These are phyloP conservation scores for Thunnus thynnus DNA, from an alignment of 2,113 vertebrate species.

Conservation along the genomic window DNA sequence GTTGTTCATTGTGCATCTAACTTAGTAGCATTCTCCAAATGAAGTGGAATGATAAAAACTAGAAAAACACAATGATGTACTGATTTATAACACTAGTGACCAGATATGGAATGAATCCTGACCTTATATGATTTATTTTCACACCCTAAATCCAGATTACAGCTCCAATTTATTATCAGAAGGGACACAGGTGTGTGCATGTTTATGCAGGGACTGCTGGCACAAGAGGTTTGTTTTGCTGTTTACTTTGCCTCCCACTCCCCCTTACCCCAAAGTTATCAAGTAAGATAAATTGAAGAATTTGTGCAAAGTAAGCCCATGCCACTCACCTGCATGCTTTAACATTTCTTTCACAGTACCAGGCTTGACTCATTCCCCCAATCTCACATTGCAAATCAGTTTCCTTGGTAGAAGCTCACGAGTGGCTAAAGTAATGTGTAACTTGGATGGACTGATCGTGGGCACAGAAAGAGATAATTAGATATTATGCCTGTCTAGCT, in stretches of 20 bases:
- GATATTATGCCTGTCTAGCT: conserved; percentile 12
- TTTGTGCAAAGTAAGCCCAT: conserved; percentile 3
- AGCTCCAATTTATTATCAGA: background rate
- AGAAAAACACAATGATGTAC: background rate
- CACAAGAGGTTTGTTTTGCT: background rate
- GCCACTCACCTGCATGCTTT: conserved; percentile 12
- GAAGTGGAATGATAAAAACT: background rate
- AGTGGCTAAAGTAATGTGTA: conserved; percentile 27
- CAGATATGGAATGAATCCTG: background rate
- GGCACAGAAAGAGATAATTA: conserved; percentile 22
- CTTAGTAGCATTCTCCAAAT: background rate
- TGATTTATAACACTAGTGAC: background rate
- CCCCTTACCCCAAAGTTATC: conserved; percentile 5
- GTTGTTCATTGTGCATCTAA: background rate
- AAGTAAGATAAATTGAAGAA: conserved; percentile 12
- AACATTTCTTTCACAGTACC: background rate
- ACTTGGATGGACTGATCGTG: conserved; percentile 19
- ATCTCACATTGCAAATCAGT: background rate
- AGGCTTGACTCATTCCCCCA: conserved; percentile 5
- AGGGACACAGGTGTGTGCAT: background rate
- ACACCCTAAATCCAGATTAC: background rate
- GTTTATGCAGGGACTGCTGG: background rate
- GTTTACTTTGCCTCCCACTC: conserved; percentile 17
- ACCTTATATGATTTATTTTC: background rate
- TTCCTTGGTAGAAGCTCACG: conserved; percentile 12